These are phyloP conservation scores for Erebia ligea DNA, from an alignment of 2,888 invertebrate genomes.

Conservation along the genomic window DNA sequence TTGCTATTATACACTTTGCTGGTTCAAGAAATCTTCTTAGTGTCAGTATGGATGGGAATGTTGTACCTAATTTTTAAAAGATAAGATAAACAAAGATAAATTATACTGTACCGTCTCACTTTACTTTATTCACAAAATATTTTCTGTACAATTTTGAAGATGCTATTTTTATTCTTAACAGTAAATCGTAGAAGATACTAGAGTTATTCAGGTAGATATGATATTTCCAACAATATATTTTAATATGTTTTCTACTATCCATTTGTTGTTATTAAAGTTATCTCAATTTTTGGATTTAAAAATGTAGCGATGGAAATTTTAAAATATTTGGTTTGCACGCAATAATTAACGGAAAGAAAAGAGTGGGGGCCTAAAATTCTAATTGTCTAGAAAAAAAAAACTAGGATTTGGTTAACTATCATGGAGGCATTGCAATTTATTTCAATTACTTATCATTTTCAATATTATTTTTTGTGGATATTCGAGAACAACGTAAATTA, in stretches of 20 bases:
- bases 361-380: constrained; percentile 1
- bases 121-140: constrained; percentile 32
- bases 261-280: constrained; percentile 19
- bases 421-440: constrained; percentile 4
- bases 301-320: background rate
- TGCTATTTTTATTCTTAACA: constrained; percentile 39
- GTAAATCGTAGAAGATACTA: constrained; percentile 28
- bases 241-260: constrained; percentile 21
- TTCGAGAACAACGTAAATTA: background rate
- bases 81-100: constrained; percentile 32
- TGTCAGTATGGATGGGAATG: constrained; percentile 43
- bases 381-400: background rate
- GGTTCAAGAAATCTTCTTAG: constrained; percentile 40
- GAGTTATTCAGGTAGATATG: constrained; percentile 26
- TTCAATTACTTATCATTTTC: background rate
- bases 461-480: background rate
- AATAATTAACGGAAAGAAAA: background rate
- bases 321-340: background rate
- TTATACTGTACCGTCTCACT: constrained; percentile 25
- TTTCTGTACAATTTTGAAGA: constrained; percentile 33
- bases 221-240: constrained; percentile 24
- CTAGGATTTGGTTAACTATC: constrained; percentile 6
- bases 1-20: constrained; percentile 12
- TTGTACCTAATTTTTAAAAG: constrained; percentile 37
- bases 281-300: constrained; percentile 4